Percentiles rank a stretch among this genome's conserved stretches.
Conservation (phyloP, 2,888 invertebrate species). For the Volucella inflata region DNA sequence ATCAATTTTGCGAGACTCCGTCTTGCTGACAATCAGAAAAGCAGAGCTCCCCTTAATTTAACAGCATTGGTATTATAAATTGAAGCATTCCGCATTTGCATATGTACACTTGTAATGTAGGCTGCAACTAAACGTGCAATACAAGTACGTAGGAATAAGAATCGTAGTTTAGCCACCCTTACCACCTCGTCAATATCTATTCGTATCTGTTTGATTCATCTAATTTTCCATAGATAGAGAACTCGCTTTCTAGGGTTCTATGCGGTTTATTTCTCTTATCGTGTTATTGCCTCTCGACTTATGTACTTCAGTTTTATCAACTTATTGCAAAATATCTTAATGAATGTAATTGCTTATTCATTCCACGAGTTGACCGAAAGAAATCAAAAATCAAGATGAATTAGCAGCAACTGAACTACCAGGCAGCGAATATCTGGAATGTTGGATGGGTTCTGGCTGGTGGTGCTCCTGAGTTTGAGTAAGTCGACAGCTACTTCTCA, state of each 20-base stretch:
- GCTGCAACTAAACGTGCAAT: constrained; percentile 1
- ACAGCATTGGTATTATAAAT: constrained; percentile 48
- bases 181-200: constrained; percentile 54
- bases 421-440: constrained; percentile 35
- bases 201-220: constrained; percentile 61
- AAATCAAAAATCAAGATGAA: constrained; percentile 74
- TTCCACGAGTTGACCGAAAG: constrained; percentile 68
- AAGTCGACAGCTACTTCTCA: constrained; percentile 46
- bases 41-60: constrained; percentile 50
- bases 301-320: constrained; percentile 63
- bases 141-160: no score
- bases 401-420: constrained; percentile 22
- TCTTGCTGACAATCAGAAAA: constrained; percentile 49
- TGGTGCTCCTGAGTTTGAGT: neutral
- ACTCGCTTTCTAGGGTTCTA: neutral
- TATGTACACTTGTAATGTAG: constrained; percentile 1
- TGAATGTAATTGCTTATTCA: constrained; percentile 74
- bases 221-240: constrained; percentile 64
- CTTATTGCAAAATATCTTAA: constrained; percentile 71
- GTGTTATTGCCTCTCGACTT: constrained; percentile 70
- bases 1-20: constrained; percentile 56
- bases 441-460: constrained; percentile 9
- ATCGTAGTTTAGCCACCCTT: constrained; percentile 38
- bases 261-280: constrained; percentile 50
- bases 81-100: constrained; percentile 59